These are phyloP conservation scores for Caretta caretta DNA, from an alignment of 2,113 vertebrate species.

Conservation along the genomic window DNA sequence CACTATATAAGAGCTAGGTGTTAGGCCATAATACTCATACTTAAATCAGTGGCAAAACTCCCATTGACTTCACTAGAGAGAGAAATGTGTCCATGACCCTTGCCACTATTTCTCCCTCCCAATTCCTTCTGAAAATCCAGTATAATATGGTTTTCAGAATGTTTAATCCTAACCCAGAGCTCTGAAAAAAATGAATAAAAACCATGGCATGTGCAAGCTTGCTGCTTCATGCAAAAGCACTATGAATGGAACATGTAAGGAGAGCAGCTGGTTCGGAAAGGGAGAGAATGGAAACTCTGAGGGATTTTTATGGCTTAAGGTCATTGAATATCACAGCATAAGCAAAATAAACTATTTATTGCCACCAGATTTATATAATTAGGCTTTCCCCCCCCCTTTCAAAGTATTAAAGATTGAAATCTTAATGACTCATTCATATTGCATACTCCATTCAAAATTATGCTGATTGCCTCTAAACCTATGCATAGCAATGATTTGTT, in stretches of 20 bases:
- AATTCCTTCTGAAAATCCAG: constrained; percentile 66
- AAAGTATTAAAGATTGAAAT: background rate
- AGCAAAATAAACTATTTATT: constrained; percentile 63
- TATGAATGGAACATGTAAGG: constrained; percentile 71
- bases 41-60: background rate
- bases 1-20: fast-evolving
- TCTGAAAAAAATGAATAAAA: constrained; percentile 64
- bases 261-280: constrained; percentile 60
- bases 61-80: background rate
- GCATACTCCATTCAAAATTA: constrained; percentile 31
- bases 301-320: constrained; percentile 44
- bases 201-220: constrained; percentile 58
- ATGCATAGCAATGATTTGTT: constrained; percentile 38
- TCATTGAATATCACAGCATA: constrained; percentile 36
- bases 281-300: constrained; percentile 58
- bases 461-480: background rate
- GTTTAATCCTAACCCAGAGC: constrained; percentile 39
- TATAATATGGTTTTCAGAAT: constrained; percentile 53
- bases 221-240: constrained; percentile 58
- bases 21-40: background rate
- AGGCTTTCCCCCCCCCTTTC: constrained; percentile 22
- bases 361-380: constrained; percentile 7
- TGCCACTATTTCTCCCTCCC: constrained; percentile 38
- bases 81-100: background rate
- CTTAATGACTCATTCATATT: constrained; percentile 18